These are phyloP conservation scores for cattle (Bos taurus) DNA, from an alignment of 2,113 vertebrate genomes.

Conservation along the genomic window ARS-UCD2.0 NC_037337.1:1385501-1386000, in stretches of 20 bases:
- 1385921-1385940: not conserved
- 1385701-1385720: not conserved
- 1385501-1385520: not conserved
- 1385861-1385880: not conserved
- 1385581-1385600: not conserved
- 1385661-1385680: not conserved
- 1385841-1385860: not conserved
- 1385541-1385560: not conserved
- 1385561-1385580: not conserved
- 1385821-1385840: not conserved
- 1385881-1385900: not conserved
- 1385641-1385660: not conserved
- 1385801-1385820: not conserved
- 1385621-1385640: not conserved
- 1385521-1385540: not conserved
- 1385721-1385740: not conserved
- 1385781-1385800: not conserved
- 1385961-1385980: not conserved
- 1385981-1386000: not conserved
- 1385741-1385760: not conserved
- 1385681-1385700: not conserved
- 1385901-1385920: not conserved
- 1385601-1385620: not conserved
- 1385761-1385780: not conserved
- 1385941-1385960: not conserved